A percentile compares a stretch with the other conserved stretches of the same genome.
These are phyloP conservation scores for Crotalus viridis DNA, from an alignment of 2,113 vertebrate genomes.

Conservation along the genomic window DNA sequence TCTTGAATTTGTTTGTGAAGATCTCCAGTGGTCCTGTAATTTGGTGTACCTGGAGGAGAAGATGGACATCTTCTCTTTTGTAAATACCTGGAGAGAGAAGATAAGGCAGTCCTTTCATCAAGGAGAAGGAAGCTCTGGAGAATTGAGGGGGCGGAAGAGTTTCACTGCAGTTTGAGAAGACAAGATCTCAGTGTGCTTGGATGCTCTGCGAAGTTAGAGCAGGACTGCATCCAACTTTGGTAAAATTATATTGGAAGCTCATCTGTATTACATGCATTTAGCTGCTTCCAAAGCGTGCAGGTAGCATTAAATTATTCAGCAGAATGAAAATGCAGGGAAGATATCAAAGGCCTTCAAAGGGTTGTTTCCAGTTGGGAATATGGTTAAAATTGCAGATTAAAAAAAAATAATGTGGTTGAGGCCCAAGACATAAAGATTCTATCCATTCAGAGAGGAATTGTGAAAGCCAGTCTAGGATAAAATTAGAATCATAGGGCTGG, in stretches of 20 bases:
- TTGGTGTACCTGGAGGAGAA: constrained; percentile 93
- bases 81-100: constrained; percentile 79
- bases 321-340: background rate
- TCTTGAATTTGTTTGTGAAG: constrained; percentile 94
- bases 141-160: no score
- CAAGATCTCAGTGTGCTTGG: background rate
- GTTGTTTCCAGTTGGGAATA: background rate
- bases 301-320: background rate
- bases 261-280: no score
- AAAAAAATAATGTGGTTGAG: background rate
- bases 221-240: background rate
- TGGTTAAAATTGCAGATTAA: background rate
- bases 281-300: background rate
- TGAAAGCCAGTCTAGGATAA: background rate
- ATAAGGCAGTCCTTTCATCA: background rate
- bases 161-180: background rate
- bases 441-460: background rate
- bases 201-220: background rate
- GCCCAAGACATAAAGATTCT: background rate
- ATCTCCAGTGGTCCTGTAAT: constrained; percentile 89
- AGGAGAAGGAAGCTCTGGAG: background rate
- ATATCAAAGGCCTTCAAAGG: background rate
- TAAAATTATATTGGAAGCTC: background rate
- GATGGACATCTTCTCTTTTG: constrained; percentile 90
- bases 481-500: no score